Conservation (phyloP, 2,797 vertebrate genomes). For the Arnoldichthys spilopterus region DNA sequence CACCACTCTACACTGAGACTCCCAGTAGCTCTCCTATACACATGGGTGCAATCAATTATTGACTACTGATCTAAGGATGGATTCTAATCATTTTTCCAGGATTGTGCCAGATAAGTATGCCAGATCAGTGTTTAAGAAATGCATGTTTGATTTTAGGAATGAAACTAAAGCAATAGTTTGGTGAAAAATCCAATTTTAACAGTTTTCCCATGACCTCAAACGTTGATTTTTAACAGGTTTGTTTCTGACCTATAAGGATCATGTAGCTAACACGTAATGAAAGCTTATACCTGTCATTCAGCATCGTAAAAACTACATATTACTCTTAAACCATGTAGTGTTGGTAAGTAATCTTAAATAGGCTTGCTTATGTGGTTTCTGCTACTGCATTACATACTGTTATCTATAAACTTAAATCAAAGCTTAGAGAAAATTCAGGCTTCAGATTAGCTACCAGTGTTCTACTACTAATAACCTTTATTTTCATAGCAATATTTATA, state of each 20-base stretch:
- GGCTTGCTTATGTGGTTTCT: not conserved
- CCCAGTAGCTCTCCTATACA: constrained; percentile 4
- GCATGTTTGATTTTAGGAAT: not conserved
- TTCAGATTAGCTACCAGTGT: not conserved
- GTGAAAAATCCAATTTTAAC: not conserved
- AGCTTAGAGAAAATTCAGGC: not conserved
- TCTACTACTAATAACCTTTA: no score
- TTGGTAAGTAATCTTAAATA: not conserved
- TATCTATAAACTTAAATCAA: not conserved
- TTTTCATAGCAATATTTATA: no score
- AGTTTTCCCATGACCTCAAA: not conserved
- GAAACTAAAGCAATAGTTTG: no score
- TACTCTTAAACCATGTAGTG: not conserved
- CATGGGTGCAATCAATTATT: constrained; percentile 17
- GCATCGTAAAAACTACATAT: not conserved
- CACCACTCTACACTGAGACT: constrained; percentile 27
- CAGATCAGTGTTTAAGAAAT: constrained; percentile 12
- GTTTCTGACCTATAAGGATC: not conserved
- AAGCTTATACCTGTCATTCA: not conserved
- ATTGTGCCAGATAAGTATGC: constrained; percentile 22
- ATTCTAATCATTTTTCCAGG: constrained; percentile 24
- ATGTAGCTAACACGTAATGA: not conserved
- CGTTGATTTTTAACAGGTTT: not conserved
- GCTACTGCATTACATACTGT: not conserved
- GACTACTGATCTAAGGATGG: constrained; percentile 26